phyloP scores from a whole-genome alignment of 2,797 vertebrate genomes.

The Discoglossus pictus region DNA sequence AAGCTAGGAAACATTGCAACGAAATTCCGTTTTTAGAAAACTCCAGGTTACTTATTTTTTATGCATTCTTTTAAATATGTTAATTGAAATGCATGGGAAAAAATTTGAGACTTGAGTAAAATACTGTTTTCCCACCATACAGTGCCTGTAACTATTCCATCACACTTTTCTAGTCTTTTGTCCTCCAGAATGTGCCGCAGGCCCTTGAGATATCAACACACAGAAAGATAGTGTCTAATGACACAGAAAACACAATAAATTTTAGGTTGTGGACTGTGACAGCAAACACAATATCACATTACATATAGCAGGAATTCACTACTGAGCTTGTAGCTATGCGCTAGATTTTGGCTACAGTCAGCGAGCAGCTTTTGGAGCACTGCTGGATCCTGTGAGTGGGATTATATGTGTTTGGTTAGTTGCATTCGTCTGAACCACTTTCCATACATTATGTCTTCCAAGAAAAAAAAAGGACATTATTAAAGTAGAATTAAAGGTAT shows the following conservation, averaged over 20 bases:
- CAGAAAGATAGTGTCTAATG: conserved; percentile 1
- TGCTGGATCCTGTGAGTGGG: too few species aligned
- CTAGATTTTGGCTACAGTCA: not conserved
- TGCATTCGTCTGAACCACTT: not conserved
- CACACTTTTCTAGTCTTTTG: conserved; percentile 21
- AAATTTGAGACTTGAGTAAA: too few species aligned
- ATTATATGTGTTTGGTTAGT: not conserved
- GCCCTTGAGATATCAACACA: conserved; percentile 9
- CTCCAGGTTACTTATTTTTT: too few species aligned
- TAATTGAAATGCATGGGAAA: too few species aligned
- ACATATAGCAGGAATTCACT: not conserved
- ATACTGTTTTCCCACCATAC: too few species aligned
- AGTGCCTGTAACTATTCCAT: too few species aligned
- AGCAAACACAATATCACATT: conserved; percentile 15
- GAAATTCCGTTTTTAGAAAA: too few species aligned
- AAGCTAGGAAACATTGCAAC: too few species aligned
- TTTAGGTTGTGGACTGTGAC: not conserved
- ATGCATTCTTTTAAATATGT: too few species aligned
- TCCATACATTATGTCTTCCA: not conserved
- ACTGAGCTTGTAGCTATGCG: not conserved
- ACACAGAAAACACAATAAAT: not conserved
- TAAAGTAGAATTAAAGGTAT: too few species aligned
- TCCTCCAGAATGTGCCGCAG: not conserved
- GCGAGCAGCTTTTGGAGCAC: too few species aligned
- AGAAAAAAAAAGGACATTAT: too few species aligned